Conservation (phyloP, 2,888 invertebrate genomes). For the Deilephila porcellus region DNA sequence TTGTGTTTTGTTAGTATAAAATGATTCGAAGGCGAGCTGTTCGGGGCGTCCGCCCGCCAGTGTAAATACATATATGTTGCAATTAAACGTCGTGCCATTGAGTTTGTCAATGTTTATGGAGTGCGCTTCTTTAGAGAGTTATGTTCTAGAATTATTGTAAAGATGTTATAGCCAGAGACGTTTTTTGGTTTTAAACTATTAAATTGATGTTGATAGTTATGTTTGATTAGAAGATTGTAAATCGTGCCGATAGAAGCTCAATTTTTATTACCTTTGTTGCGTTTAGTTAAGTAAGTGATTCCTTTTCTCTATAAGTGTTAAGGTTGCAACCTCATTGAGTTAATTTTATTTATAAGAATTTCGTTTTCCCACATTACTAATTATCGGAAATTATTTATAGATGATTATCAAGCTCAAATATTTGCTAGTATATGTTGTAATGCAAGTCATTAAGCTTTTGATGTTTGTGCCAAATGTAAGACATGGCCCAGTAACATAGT, state of each 20-base stretch:
- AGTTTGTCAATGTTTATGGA: slow-evolving; percentile 30
- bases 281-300: not conserved
- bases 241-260: slow-evolving; percentile 26
- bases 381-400: not conserved
- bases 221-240: slow-evolving; percentile 23
- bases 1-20: slow-evolving; percentile 28
- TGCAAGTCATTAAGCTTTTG: not conserved
- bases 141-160: slow-evolving; percentile 11
- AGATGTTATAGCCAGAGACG: slow-evolving; percentile 7
- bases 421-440: not conserved
- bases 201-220: slow-evolving; percentile 11
- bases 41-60: slow-evolving; percentile 19
- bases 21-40: slow-evolving; percentile 10
- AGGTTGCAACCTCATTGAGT: slow-evolving; percentile 23
- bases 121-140: slow-evolving; percentile 11
- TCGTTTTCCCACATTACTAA: not conserved
- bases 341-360: slow-evolving; percentile 10
- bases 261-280: slow-evolving; percentile 18
- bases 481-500: not conserved
- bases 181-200: slow-evolving; percentile 17
- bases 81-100: slow-evolving; percentile 38
- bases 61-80: slow-evolving; percentile 28
- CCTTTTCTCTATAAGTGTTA: slow-evolving; percentile 20
- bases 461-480: slow-evolving; percentile 10
- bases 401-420: not conserved